Conservation (phyloP, 2,888 invertebrate genomes). For the Leptopilina drosophilae region DNA sequence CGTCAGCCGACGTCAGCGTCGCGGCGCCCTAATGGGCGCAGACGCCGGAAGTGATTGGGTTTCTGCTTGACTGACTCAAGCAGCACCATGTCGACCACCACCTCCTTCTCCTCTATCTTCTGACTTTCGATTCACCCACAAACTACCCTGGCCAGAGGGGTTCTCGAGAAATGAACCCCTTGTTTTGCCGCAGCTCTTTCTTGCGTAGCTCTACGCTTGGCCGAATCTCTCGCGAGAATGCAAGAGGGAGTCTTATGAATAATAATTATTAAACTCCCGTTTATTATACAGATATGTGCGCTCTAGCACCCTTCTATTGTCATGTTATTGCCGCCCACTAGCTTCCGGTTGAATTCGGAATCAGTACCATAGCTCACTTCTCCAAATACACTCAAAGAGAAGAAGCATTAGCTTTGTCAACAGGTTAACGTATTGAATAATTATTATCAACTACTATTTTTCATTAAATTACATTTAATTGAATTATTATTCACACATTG, state of each 20-base stretch:
- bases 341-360: slow-evolving; percentile 21
- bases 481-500: too few species aligned
- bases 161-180: slow-evolving; percentile 63
- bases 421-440: too few species aligned
- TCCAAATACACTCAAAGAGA: not conserved
- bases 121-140: slow-evolving; percentile 44
- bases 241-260: slow-evolving; percentile 73
- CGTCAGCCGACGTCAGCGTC: slow-evolving; percentile 78
- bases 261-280: slow-evolving; percentile 61
- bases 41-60: slow-evolving; percentile 82
- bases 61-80: slow-evolving; percentile 78
- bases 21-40: slow-evolving; percentile 79
- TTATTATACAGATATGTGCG: slow-evolving; percentile 36
- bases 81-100: slow-evolving; percentile 61
- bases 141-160: slow-evolving; percentile 60
- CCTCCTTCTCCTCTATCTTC: slow-evolving; percentile 59
- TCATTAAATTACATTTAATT: too few species aligned
- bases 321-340: slow-evolving; percentile 38
- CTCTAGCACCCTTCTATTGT: slow-evolving; percentile 34
- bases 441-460: too few species aligned
- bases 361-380: not conserved
- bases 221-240: slow-evolving; percentile 61
- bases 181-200: slow-evolving; percentile 75
- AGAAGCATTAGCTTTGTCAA: too few species aligned
- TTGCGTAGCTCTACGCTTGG: slow-evolving; percentile 74